Conservation (phyloP, 1,140 invertebrate species). For the Nixonia krombeini region DNA sequence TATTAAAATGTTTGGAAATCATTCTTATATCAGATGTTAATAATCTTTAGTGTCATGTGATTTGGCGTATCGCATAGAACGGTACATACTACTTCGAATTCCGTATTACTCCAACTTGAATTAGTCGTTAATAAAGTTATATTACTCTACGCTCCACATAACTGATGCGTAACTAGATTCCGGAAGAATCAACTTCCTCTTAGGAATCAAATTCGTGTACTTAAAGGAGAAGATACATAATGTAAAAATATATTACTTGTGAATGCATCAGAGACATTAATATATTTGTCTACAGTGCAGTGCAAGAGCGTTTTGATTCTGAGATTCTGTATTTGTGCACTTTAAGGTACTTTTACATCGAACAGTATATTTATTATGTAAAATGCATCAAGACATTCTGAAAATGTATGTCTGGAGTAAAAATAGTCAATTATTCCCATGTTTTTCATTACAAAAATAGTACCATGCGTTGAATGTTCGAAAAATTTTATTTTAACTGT, state of each 20-base stretch:
- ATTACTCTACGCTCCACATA: neutral
- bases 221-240: too few relatives aligned
- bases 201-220: too few relatives aligned
- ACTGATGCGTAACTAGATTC: neutral
- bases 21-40: too few relatives aligned
- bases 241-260: too few relatives aligned
- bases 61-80: neutral
- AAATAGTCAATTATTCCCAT: slow-evolving; percentile 1
- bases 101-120: neutral
- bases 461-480: neutral
- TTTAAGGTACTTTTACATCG: neutral
- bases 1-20: too few relatives aligned
- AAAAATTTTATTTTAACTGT: neutral
- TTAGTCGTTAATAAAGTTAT: neutral
- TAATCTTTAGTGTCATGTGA: too few relatives aligned
- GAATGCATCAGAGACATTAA: too few relatives aligned
- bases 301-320: too few relatives aligned
- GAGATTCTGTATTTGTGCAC: neutral
- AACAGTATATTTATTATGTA: neutral
- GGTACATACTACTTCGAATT: neutral
- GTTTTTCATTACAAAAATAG: neutral
- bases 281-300: too few relatives aligned
- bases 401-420: too few relatives aligned
- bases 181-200: too few relatives aligned
- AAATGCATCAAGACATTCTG: neutral